Evolutionary conservation across 2,797 vertebrate genomes (phyloP).

Genomic region (Notolabrus celidotus): DNA sequence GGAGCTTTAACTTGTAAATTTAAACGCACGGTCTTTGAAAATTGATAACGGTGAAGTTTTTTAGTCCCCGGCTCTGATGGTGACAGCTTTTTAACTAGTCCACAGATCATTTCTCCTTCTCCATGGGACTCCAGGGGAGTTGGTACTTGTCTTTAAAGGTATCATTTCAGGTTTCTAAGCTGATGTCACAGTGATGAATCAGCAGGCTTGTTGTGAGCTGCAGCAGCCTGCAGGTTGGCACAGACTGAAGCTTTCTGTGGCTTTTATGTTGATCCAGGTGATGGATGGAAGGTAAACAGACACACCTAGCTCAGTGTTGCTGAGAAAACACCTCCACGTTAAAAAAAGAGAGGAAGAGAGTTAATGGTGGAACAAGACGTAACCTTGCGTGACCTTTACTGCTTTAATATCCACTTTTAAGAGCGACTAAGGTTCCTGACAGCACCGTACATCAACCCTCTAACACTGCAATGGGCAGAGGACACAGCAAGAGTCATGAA

Average conservation of each 20-base stretch:
- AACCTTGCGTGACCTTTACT: not conserved
- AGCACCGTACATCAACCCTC: too few species aligned
- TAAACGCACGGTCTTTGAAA: too few species aligned
- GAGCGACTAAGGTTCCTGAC: too few species aligned
- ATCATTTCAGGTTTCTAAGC: not conserved
- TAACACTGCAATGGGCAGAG: too few species aligned
- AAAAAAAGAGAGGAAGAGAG: not conserved
- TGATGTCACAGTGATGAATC: constrained; percentile 34
- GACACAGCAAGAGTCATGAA: too few species aligned
- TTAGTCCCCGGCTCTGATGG: not conserved
- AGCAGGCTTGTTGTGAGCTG: constrained; percentile 50
- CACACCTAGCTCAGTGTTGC: constrained; percentile 27
- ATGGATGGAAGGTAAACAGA: constrained; percentile 33
- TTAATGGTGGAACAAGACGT: not conserved
- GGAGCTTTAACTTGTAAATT: not conserved
- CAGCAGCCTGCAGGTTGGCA: constrained; percentile 27
- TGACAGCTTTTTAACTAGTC: not conserved
- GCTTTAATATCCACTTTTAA: not conserved
- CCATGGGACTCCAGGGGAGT: constrained; percentile 2
- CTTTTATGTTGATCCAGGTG: constrained; percentile 24
- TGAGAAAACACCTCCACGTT: constrained; percentile 9
- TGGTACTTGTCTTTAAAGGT: constrained; percentile 11
- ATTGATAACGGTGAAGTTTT: not conserved
- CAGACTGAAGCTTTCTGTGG: not conserved
- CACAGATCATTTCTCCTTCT: constrained; percentile 10